A percentile compares a stretch with the other conserved stretches of the same genome.
phyloP scores from a whole-genome alignment of 1,140 invertebrate genomes.

The Trichonephila clavata region DNA sequence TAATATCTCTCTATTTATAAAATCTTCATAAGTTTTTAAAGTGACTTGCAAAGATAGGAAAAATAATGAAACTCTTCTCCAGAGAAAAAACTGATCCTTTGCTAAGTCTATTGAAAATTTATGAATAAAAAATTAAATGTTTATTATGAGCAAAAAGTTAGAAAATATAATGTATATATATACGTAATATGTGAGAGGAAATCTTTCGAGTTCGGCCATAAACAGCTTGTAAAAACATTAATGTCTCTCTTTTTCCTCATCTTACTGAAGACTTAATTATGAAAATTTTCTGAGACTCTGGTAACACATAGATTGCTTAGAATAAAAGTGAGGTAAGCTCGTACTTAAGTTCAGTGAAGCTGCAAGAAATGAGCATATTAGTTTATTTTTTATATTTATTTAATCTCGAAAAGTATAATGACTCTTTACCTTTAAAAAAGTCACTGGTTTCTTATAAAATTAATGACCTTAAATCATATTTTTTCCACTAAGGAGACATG shows the following conservation, averaged over 20 bases:
- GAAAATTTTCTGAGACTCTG: not conserved
- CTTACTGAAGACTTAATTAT: conserved; percentile 25
- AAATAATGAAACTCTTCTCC: not conserved
- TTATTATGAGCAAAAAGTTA: not conserved
- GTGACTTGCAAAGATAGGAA: not conserved
- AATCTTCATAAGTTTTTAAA: not conserved
- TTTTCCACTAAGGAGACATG: no score
- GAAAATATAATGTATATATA: no score
- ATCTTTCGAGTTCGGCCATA: not conserved
- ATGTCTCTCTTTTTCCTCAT: not conserved
- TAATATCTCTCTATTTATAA: not conserved
- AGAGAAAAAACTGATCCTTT: not conserved
- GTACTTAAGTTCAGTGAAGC: not conserved
- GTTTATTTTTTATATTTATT: not conserved
- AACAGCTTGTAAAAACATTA: conserved; percentile 23
- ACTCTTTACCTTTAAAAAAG: no score
- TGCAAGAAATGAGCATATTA: not conserved
- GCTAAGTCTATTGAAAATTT: not conserved
- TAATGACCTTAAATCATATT: no score
- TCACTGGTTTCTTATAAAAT: no score
- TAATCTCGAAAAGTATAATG: no score
- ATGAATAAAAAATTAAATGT: conserved; percentile 9
- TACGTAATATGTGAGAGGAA: not conserved
- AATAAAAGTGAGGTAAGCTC: not conserved
- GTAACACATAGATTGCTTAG: not conserved